Evolutionary conservation across 2,888 invertebrate genomes (phyloP), one percentile per base, ranked within the genome.

Genomic region (Mystacides longicornis): DNA sequence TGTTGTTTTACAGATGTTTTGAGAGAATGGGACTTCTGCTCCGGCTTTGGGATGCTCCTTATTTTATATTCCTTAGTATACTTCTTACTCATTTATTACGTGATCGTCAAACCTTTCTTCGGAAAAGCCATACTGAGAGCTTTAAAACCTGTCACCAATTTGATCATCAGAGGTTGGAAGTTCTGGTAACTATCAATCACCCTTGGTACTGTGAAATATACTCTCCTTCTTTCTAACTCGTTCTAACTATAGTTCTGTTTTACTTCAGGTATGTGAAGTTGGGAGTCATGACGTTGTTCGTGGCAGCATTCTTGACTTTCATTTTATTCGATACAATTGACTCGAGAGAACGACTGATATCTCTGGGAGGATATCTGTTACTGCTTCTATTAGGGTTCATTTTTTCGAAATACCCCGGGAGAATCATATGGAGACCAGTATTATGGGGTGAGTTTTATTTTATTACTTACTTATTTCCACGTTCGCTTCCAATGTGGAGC

Each of bases 21-120:
- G 19, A 46, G 33, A 27, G 49, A 49, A 19, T 57, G 76, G 27
- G 68, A 74, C 19, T 64, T 76, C 65, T 89, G 90, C 65, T 67
- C 79, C 51, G 89, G 89, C 0, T 85, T 86, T 62, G 89, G 89
- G 42, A 81, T 89, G 67, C 71, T 90, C 0, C 70, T 87, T 23
- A 74, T 89, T 0, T 65, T 89, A 0, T 69, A 83, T 1, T 68
- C 71, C 16, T 73, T 86, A 22, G 67, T 80, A 2, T 86, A 86
- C 62, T 73, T 80, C 62, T 78, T 80, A 51, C 53, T 89, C 1
- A 66, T 84, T 22, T 89, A 89, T 67, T 84, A 79, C 63, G 65
- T 72, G 48, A 67, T 86, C 3, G 68, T 87, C 31, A 86, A 87
- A 69, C 78, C 75, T 9, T 78, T 67, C 56, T 64, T 81, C 5